A percentile compares a stretch with the other conserved stretches of the same genome.
These are phyloP conservation scores for Mus caroli DNA, from an alignment of 2,797 vertebrate species.

Conservation along the genomic window DNA sequence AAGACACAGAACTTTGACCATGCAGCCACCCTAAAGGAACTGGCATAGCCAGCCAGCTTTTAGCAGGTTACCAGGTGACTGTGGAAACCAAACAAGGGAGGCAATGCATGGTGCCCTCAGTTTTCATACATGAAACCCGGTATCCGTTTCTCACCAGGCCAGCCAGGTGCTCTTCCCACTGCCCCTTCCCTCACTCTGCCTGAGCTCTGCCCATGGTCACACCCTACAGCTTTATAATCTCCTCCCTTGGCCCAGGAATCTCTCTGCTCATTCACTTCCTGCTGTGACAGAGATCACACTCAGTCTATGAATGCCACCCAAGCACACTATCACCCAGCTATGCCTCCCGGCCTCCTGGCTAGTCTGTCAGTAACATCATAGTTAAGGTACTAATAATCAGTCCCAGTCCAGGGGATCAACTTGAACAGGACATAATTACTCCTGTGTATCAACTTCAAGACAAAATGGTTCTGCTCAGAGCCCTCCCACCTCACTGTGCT, in stretches of 20 bases:
- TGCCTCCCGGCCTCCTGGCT: neutral
- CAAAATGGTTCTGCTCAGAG: neutral
- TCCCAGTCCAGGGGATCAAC: conserved; percentile 13
- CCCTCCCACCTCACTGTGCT: neutral
- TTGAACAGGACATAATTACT: neutral
- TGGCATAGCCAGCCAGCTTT: conserved; percentile 34
- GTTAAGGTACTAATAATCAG: neutral
- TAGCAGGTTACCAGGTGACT: neutral
- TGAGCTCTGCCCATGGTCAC: neutral
- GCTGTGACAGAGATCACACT: neutral
- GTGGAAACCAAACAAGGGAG: conserved; percentile 1
- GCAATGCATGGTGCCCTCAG: neutral
- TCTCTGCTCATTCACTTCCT: conserved; percentile 1
- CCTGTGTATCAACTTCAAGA: conserved; percentile 19
- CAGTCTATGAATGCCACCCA: neutral
- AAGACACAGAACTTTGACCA: conserved; percentile 63
- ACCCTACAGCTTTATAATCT: neutral
- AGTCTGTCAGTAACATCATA: neutral
- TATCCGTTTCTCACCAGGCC: neutral
- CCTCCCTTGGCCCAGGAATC: neutral
- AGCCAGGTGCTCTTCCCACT: neutral
- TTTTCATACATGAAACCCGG: neutral
- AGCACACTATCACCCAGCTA: neutral
- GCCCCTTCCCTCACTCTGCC: neutral
- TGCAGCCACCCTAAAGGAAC: conserved; percentile 60